Conservation (phyloP, 30 jellyfish, hydroid and myxozoan species). For the Hydra vulgaris region DNA sequence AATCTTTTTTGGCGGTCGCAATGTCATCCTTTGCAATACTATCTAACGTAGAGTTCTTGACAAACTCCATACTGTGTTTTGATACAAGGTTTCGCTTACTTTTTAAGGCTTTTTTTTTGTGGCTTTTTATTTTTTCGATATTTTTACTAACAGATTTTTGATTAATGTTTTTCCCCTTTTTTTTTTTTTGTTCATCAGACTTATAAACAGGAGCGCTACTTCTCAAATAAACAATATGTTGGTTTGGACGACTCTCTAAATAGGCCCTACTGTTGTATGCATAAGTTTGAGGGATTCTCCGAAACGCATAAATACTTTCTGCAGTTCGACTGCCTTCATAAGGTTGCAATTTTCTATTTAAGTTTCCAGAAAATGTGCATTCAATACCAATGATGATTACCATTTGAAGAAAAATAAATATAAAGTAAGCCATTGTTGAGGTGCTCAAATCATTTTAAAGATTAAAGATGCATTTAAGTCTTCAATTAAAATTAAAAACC, state of each 20-base stretch:
- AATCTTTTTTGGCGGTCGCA: constrained; percentile 2
- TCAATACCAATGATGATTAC: not conserved
- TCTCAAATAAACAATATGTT: constrained; percentile 12
- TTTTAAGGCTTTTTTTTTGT: not conserved
- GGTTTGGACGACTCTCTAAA: constrained; percentile 8
- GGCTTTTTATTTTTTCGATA: not conserved
- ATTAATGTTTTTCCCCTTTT: not conserved
- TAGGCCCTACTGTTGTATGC: not conserved
- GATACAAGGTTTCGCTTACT: not conserved
- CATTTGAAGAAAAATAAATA: not conserved
- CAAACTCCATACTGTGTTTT: not conserved
- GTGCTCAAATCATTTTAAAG: not conserved
- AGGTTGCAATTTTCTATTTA: not conserved
- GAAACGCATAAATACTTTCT: not conserved
- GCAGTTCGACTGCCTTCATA: not conserved
- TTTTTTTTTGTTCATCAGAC: not conserved
- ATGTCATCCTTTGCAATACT: not conserved
- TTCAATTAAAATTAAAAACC: too few species aligned
- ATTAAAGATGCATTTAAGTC: too few species aligned
- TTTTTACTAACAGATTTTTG: not conserved
- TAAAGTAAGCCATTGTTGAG: not conserved
- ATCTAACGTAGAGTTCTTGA: not conserved
- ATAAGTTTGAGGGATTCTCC: not conserved
- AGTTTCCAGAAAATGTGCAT: not conserved
- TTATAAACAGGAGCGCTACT: not conserved